Evolutionary conservation across 2,888 invertebrate species (phyloP).

Genomic region (Thera britannica): DNA sequence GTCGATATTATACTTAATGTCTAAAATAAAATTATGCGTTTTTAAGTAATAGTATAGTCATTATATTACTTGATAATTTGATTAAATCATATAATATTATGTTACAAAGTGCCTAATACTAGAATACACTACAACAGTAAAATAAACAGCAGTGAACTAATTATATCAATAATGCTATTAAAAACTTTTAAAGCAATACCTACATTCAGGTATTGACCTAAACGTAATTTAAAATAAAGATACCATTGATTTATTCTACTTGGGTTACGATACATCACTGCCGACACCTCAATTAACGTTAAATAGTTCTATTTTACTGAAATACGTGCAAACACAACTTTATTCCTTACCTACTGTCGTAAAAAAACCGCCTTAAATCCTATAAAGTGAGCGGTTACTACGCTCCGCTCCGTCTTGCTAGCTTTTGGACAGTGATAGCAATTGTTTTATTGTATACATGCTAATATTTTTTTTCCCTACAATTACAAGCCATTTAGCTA

Average conservation of each 20-base stretch:
- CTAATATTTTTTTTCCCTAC: too few species aligned
- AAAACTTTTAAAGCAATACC: too few species aligned
- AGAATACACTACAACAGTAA: slow-evolving; percentile 9
- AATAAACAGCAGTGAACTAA: not conserved
- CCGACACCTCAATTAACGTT: not conserved
- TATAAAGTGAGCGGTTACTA: too few species aligned
- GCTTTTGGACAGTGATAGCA: too few species aligned
- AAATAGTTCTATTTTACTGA: not conserved
- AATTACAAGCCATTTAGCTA: too few species aligned
- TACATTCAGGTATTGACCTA: too few species aligned
- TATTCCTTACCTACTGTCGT: not conserved
- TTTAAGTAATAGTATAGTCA: slow-evolving; percentile 2
- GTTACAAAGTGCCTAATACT: slow-evolving; percentile 5
- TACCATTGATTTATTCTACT: not conserved
- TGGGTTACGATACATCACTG: not conserved
- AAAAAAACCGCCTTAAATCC: too few species aligned
- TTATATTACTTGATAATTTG: slow-evolving; percentile 10
- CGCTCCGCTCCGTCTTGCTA: too few species aligned
- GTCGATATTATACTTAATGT: not conserved
- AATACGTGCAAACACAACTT: not conserved
- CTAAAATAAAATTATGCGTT: slow-evolving; percentile 5
- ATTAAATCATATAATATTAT: slow-evolving; percentile 7
- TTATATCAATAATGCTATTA: not conserved
- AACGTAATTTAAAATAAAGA: not conserved
- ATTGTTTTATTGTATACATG: too few species aligned